Conservation (phyloP, 2,888 invertebrate species). For the Rhodophaea formosa region DNA sequence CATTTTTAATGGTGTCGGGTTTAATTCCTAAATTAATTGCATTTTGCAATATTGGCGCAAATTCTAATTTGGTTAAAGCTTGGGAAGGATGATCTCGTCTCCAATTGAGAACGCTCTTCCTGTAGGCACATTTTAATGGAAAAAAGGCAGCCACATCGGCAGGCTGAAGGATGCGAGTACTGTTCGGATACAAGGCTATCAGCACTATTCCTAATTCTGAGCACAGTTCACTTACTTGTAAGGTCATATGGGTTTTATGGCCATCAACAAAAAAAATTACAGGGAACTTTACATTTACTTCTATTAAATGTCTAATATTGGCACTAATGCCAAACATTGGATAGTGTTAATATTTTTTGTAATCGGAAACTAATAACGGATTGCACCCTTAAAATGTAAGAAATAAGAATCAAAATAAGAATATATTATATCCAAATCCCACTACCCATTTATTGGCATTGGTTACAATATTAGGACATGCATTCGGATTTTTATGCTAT, state of each 20-base stretch:
- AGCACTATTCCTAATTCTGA: constrained; percentile 22
- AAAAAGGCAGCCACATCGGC: constrained; percentile 25
- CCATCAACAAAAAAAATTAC: constrained; percentile 23
- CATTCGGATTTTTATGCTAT: no score
- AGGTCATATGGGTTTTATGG: constrained; percentile 26
- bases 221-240: constrained; percentile 23
- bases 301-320: neutral
- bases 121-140: constrained; percentile 24
- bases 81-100: constrained; percentile 22
- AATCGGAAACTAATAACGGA: no score
- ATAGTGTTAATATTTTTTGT: no score
- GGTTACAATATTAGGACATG: no score
- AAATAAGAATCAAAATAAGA: no score
- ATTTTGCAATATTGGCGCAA: constrained; percentile 19
- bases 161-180: constrained; percentile 24
- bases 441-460: no score
- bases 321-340: no score
- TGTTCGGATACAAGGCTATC: constrained; percentile 25
- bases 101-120: constrained; percentile 23
- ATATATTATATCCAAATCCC: no score
- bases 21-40: constrained; percentile 15
- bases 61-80: constrained; percentile 23
- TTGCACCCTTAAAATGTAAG: no score
- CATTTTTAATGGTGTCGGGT: constrained; percentile 20
- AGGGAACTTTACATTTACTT: constrained; percentile 5